Evolutionary conservation across 2,797 vertebrate genomes (phyloP).

Genomic region (Alca torda): DNA sequence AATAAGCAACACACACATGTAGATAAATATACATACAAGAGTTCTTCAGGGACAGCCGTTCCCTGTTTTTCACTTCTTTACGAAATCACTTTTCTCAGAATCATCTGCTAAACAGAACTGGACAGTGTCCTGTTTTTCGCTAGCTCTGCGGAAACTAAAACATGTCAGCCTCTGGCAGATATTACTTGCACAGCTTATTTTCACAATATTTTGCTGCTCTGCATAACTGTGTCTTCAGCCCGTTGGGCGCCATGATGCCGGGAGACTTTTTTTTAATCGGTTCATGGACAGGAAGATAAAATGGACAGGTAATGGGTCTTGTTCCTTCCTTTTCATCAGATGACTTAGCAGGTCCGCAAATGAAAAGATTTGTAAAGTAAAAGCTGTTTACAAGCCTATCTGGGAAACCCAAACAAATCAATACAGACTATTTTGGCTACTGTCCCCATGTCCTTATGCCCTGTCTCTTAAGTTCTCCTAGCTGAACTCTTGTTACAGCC

Average conservation of each 20-base stretch:
- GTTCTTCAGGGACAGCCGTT: not conserved
- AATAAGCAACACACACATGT: accelerated
- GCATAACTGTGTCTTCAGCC: not conserved
- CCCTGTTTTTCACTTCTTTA: not conserved
- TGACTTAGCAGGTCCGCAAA: not conserved
- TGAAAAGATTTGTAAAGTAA: not conserved
- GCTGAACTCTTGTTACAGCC: not conserved
- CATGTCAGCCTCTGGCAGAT: not conserved
- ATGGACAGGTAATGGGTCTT: not conserved
- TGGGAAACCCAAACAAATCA: not conserved
- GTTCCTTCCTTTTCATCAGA: not conserved
- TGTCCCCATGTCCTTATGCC: accelerated
- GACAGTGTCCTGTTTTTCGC: not conserved
- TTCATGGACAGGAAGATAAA: not conserved
- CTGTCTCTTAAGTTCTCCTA: not conserved
- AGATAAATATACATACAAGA: accelerated
- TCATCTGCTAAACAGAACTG: not conserved
- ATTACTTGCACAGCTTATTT: not conserved
- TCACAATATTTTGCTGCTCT: not conserved
- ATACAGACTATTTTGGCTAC: not conserved
- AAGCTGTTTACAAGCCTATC: not conserved
- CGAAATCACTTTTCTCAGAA: not conserved
- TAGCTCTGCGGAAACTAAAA: not conserved
- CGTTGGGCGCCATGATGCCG: not conserved
- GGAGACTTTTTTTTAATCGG: not conserved